Evolutionary conservation across 2,888 invertebrate species (phyloP).

Genomic region (Sinopyrophorus schimmeli): DNA sequence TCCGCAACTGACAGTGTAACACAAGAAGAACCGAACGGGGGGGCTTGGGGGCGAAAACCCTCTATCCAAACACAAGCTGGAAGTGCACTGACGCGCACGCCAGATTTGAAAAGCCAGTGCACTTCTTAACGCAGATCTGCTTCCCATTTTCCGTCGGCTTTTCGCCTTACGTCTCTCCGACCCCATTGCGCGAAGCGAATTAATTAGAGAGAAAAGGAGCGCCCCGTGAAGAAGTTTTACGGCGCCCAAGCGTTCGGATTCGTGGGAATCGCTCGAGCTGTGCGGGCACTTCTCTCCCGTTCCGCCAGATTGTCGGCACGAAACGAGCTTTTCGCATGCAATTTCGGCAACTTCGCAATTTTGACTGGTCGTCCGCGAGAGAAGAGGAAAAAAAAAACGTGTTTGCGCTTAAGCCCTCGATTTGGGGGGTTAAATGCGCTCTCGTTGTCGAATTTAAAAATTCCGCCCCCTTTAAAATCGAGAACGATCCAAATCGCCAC

Average conservation of each 20-base stretch:
- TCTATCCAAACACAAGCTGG: constrained; percentile 41
- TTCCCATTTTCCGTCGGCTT: constrained; percentile 1
- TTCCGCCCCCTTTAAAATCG: constrained; percentile 46
- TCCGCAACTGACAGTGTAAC: constrained; percentile 31
- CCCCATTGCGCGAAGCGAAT: too few relatives aligned
- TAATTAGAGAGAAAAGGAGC: constrained; percentile 1
- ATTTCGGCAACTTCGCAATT: too few relatives aligned
- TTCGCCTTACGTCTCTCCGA: too few relatives aligned
- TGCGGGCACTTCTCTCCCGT: constrained; percentile 34
- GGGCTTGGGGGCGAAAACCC: constrained; percentile 35
- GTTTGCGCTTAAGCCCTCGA: too few relatives aligned
- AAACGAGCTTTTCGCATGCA: constrained; percentile 19
- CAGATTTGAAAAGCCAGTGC: constrained; percentile 42
- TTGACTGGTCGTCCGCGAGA: too few relatives aligned
- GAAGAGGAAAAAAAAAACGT: too few relatives aligned
- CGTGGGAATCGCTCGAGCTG: constrained; percentile 23
- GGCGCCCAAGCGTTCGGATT: background rate
- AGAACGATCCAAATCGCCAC: constrained; percentile 34
- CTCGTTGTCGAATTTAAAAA: too few relatives aligned
- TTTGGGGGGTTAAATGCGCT: too few relatives aligned
- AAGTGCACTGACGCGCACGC: constrained; percentile 43
- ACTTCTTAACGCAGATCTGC: constrained; percentile 27
- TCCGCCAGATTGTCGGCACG: constrained; percentile 28
- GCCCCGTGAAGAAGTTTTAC: background rate
- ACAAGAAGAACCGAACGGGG: constrained; percentile 31